A percentile compares a stretch with the other conserved stretches of the same genome.
Conservation (phyloP, 2,888 invertebrate species). For the Phytoseiulus persimilis region DNA sequence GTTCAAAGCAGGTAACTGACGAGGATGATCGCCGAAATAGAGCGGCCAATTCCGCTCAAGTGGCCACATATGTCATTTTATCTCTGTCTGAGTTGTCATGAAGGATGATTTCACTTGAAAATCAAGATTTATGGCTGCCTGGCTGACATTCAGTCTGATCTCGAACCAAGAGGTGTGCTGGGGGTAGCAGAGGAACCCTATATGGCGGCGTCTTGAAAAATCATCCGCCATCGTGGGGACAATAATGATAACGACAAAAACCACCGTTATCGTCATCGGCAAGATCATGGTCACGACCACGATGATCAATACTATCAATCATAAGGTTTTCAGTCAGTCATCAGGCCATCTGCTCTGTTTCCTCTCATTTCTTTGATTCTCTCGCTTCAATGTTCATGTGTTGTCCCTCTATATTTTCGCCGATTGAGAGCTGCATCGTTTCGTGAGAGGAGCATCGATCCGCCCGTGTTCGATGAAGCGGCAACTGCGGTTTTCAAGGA, state of each 20-base stretch:
- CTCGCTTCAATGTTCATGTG: background rate
- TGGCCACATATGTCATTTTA: background rate
- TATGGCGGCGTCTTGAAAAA: background rate
- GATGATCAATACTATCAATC: background rate
- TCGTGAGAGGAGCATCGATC: background rate
- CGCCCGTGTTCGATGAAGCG: background rate
- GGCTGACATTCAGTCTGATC: background rate
- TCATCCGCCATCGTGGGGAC: background rate
- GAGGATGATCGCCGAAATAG: too few relatives aligned
- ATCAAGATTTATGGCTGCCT: background rate
- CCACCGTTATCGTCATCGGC: background rate
- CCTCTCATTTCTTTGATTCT: background rate
- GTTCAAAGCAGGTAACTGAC: too few relatives aligned
- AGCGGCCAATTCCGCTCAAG: background rate
- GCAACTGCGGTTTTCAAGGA: background rate
- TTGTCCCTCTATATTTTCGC: background rate
- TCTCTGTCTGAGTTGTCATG: background rate
- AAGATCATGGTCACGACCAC: background rate
- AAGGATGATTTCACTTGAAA: background rate
- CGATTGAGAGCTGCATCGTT: background rate
- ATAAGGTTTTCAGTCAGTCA: background rate
- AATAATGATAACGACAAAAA: background rate
- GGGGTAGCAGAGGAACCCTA: background rate
- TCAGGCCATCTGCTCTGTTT: background rate
- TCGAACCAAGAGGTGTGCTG: background rate